phyloP scores from a whole-genome alignment of 2,888 invertebrate species.

The Cetonia aurata region DNA sequence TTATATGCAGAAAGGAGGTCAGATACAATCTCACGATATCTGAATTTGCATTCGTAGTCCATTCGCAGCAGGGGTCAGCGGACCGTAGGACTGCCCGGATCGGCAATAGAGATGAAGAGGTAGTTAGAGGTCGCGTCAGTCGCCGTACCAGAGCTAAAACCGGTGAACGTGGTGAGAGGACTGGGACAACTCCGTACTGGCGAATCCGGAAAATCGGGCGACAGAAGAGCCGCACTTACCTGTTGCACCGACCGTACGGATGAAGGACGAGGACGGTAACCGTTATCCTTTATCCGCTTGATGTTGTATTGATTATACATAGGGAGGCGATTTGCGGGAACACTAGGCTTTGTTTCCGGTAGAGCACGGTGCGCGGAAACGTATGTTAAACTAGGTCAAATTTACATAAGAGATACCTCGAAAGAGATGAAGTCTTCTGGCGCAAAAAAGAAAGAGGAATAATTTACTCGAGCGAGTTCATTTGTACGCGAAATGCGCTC shows the following conservation, averaged over 20 bases:
- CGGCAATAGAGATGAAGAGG: constrained; percentile 52
- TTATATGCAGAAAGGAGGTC: neutral
- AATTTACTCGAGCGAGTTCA: no score
- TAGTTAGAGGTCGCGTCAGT: constrained; percentile 51
- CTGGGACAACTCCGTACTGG: constrained; percentile 2
- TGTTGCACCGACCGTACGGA: constrained; percentile 24
- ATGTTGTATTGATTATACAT: constrained; percentile 39
- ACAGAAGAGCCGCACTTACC: constrained; percentile 29
- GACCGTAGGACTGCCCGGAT: constrained; percentile 49
- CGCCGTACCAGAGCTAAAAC: constrained; percentile 40
- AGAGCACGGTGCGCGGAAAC: constrained; percentile 2
- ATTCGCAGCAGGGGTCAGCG: constrained; percentile 52
- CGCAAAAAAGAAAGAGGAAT: neutral
- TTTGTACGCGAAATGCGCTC: neutral
- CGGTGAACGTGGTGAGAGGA: constrained; percentile 13
- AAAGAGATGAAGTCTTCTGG: neutral
- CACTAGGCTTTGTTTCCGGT: constrained; percentile 33
- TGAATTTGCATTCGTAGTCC: constrained; percentile 52
- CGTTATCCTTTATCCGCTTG: constrained; percentile 36
- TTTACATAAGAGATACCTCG: neutral
- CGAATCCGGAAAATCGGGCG: constrained; percentile 14
- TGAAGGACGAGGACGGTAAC: constrained; percentile 23
- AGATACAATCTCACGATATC: constrained; percentile 22
- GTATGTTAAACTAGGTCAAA: constrained; percentile 13
- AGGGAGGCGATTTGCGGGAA: constrained; percentile 30